Evolutionary conservation across 2,113 vertebrate species (phyloP), one percentile per base, ranked within the genome.

Genomic region (Tautogolabrus adspersus): DNA sequence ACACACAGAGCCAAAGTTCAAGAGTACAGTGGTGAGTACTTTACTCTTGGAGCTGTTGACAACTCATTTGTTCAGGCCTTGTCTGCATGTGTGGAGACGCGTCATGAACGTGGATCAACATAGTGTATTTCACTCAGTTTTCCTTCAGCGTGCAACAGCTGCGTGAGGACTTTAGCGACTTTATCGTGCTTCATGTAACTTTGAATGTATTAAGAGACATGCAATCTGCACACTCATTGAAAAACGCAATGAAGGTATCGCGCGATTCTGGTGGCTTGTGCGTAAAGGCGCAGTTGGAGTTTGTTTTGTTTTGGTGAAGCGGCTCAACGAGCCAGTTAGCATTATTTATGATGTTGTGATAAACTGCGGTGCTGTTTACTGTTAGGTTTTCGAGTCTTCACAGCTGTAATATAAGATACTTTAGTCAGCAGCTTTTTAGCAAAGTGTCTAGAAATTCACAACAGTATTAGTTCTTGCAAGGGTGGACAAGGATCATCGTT

Each of bases 221-320:
- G 47, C 3, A 9, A 3, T 16, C 16, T 21, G 16, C 21, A 21
- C 18, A 13, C 5, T 34, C 11, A 18, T 23, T 21, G 11, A 51
- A n/a, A 42, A 26, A 49, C 11, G 23, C 30, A 0, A 10, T 18
- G 5, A 3, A 40, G 55, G 23, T 12, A 47, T n/a, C 5, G 3
- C 47, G 1, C 1, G 5, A n/a, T 44, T 66, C 16, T 16, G 0
- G 0, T 3, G 66, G 3, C 16, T 56, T 54, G 67, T 66, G 87
- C 77, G 81, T 88, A 81, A 81, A 73, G 21, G 66, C 75, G 56
- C 87, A 81, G 42, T 22, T 57, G 59, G 70, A 38, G 51, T 8
- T 37, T 8, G 54, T 52, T 77, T 62, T 56, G 72, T 73, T 79
- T 21, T 49, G 30, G 8, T 55, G 5, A 22, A 9, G 18, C 26